Evolutionary conservation across 1,140 invertebrate genomes (phyloP), one percentile per base, ranked within the genome.

Genomic region (Eciton burchellii): DNA sequence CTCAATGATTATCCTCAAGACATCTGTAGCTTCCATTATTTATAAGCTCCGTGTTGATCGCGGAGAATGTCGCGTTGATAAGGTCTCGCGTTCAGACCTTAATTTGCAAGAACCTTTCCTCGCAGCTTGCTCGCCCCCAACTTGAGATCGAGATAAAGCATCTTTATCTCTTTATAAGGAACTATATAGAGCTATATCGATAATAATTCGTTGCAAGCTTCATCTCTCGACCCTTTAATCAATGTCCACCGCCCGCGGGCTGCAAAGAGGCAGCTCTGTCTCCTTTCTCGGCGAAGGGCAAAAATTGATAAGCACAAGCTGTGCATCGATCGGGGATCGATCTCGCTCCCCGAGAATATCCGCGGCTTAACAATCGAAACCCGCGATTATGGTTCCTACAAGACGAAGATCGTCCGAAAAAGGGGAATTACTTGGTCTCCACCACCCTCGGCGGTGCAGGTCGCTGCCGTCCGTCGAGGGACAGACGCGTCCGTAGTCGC

Each of bases 401-500:
- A 77, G 68, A 77, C 56, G 41, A 70, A 70, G 63, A 68, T 83
- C n/a, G 19, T n/a, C 72, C 72, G 66, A 84, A 83, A 83, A 84
- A 74, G 74, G 49, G 73, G 72, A 87, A 87, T 84, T 88, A 84
- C 85, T 79, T 79, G 70, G 85, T 62, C 66, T 84, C 62, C 74
- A 72, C 77, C 85, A 83, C 54, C 63, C 62, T 79, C 24, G 70
- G 72, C 56, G 35, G 29, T 59, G 85, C 59, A 87, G 71, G 72
- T 88, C 77, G 83, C 54, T 24, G 59, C 47, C 60, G 85, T 83
- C 68, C 71, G 71, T 62, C 82, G 86, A 83, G 86, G 83, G 77
- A 87, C 82, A 81, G 86, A 84, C 83, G 74, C 73, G 74, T 83
- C 74, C 76, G 81, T 83, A 88, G 82, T 87, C 84, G 86, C 85